Conservation (phyloP, 2,797 vertebrate genomes). For the Iguana delicatissima region DNA sequence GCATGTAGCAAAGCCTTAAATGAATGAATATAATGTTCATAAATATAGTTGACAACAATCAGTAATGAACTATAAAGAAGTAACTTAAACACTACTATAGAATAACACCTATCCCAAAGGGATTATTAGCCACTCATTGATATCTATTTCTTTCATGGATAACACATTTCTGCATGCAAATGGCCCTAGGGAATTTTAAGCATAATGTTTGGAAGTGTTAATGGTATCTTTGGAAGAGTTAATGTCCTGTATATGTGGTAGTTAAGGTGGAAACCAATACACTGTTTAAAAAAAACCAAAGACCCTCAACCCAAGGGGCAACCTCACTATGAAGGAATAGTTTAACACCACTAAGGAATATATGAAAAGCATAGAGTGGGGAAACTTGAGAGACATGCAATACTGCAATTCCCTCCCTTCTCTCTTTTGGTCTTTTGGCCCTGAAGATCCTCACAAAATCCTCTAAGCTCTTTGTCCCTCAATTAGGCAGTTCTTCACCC, state of each 20-base stretch:
- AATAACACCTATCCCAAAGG: not conserved
- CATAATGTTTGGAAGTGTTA: not conserved
- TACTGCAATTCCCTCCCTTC: no score
- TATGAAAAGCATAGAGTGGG: conserved; percentile 44
- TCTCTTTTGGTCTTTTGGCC: no score
- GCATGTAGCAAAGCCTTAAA: conserved; percentile 63
- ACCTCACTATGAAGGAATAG: not conserved
- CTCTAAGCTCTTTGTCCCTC: no score
- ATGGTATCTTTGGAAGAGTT: no score
- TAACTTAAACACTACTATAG: not conserved
- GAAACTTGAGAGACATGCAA: no score
- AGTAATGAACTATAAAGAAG: not conserved
- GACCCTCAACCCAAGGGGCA: no score
- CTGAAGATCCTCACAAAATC: no score
- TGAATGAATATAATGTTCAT: conserved; percentile 12
- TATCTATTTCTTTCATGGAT: not conserved
- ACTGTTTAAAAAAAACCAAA: not conserved
- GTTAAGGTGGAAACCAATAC: not conserved
- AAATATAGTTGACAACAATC: not conserved
- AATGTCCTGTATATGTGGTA: not conserved
- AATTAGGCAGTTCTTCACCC: no score
- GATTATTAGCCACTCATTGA: not conserved
- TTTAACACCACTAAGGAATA: not conserved
- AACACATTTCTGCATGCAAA: not conserved
- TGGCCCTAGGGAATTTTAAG: not conserved